Evolutionary conservation across 2,888 invertebrate species (phyloP).

Genomic region (Brachylomia viminalis): DNA sequence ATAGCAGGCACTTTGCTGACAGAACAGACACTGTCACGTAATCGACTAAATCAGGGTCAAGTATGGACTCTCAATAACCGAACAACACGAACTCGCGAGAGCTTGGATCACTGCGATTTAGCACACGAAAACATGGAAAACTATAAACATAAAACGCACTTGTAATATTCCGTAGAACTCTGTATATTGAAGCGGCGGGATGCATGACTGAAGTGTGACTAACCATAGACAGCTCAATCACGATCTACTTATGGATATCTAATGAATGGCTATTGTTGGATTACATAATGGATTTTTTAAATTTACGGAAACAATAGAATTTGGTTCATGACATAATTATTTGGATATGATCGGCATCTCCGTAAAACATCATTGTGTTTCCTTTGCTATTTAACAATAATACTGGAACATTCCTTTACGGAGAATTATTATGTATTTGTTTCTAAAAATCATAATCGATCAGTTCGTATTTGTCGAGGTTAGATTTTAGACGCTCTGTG

Average conservation of each 20-base stretch:
- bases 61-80: conserved; percentile 7
- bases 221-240: background rate
- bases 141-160: conserved; percentile 42
- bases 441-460: background rate
- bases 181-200: conserved; percentile 11
- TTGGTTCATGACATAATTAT: conserved; percentile 46
- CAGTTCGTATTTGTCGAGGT: conserved; percentile 5
- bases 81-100: conserved; percentile 21
- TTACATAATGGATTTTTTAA: conserved; percentile 36
- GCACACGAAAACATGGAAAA: conserved; percentile 17
- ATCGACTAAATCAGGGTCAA: conserved; percentile 24
- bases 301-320: conserved; percentile 24
- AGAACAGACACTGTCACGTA: conserved; percentile 2
- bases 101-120: conserved; percentile 13
- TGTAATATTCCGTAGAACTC: conserved; percentile 13
- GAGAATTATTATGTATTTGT: background rate
- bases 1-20: background rate
- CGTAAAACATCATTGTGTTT: conserved; percentile 25
- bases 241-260: conserved; percentile 35
- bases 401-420: conserved; percentile 1
- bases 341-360: conserved; percentile 10
- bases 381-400: conserved; percentile 6
- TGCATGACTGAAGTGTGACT: conserved; percentile 52
- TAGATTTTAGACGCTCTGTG: background rate
- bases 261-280: conserved; percentile 55